Evolutionary conservation across 2,113 vertebrate genomes (phyloP), one percentile per base, ranked within the genome.

Genomic region (Carettochelys insculpta): DNA sequence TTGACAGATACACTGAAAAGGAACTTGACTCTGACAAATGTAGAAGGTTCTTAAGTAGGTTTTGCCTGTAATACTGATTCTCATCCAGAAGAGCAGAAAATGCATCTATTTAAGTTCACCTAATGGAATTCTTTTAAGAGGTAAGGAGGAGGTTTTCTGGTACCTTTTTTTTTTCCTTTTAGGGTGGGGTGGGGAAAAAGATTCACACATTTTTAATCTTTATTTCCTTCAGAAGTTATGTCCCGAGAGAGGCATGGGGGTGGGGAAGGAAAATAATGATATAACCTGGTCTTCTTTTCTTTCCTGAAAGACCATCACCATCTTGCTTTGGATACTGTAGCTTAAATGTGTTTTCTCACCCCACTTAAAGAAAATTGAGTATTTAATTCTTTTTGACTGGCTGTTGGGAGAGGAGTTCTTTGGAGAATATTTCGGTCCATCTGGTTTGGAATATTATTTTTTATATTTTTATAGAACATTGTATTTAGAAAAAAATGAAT

Each of bases 1-100:
- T 92, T 96, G 93, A 91, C 92, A 97, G 87, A 90, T 77, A 94
- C 11, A 48, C 6, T 77, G 82, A 38, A 96, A 96, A 94, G 48
- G 80, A 96, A 93, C 83, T 75, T n/a, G 80, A 83, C 85, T 94
- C 92, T 91, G 83, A 95, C 51, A 94, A 82, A 81, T 53, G 76
- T 83, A 76, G 68, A 90, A 92, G 53, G 31, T 68, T 96, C 89
- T 90, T 94, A 80, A 87, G 78, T 45, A 86, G 82, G 27, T 51
- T 34, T 82, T 76, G 38, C 87, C 38, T 83, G 65, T 27, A 73
- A 43, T 47, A 65, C 38, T 48, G 25, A 80, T 54, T 90, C 76
- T 93, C 91, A 87, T 52, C 51, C 8, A 84, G 85, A 82, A 65
- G 83, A 92, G 86, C 65, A 92, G 90, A 95, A 1, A 29, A 68